Percentiles rank a stretch among this genome's conserved stretches.
phyloP scores from a whole-genome alignment of 2,888 invertebrate species.

The Eristalinus aeneus region DNA sequence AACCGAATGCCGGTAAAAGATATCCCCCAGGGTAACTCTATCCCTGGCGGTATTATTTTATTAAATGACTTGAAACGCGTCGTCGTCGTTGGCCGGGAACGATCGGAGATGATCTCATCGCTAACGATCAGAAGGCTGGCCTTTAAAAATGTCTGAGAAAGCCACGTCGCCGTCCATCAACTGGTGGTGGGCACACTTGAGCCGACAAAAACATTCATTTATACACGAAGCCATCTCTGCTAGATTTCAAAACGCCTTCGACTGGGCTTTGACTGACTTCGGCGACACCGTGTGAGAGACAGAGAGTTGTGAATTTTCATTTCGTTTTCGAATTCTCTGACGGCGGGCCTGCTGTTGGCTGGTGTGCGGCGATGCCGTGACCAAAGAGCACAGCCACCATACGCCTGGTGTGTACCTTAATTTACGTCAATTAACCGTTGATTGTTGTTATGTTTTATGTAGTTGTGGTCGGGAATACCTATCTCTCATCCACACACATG shows the following conservation, averaged over 20 bases:
- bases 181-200: constrained; percentile 26
- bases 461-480: constrained; percentile 60
- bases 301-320: constrained; percentile 32
- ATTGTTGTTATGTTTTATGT: constrained; percentile 65
- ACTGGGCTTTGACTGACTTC: constrained; percentile 29
- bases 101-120: constrained; percentile 60
- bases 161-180: not conserved
- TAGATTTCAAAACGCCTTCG: constrained; percentile 62
- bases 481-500: constrained; percentile 34
- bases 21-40: constrained; percentile 64
- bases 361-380: constrained; percentile 25
- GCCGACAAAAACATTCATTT: constrained; percentile 62
- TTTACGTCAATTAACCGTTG: constrained; percentile 71
- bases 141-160: constrained; percentile 57
- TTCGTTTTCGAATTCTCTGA: constrained; percentile 53
- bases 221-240: constrained; percentile 53
- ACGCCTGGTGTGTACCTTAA: constrained; percentile 70
- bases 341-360: constrained; percentile 7
- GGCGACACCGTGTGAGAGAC: not conserved
- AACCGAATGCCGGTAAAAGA: constrained; percentile 69
- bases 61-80: constrained; percentile 59
- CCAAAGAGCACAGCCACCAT: constrained; percentile 49
- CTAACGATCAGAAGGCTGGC: constrained; percentile 50
- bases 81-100: not conserved
- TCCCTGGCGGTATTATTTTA: constrained; percentile 46